These are phyloP conservation scores for Trissolcus basalis DNA, from an alignment of 1,140 invertebrate genomes.

Conservation along the genomic window DNA sequence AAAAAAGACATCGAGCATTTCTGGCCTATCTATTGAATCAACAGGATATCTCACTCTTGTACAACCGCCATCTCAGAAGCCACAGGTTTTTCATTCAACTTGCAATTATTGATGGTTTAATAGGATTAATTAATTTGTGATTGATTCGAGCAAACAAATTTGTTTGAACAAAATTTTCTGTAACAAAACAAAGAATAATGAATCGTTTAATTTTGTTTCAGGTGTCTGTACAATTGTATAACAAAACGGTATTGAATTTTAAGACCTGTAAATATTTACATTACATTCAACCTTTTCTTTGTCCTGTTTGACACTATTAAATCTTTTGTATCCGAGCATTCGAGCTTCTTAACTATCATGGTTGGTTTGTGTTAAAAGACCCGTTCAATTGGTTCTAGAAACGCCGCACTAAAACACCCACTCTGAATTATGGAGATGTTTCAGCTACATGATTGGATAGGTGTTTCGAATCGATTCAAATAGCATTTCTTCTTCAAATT, in stretches of 20 bases:
- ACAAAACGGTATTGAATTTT: background rate
- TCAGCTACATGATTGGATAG: constrained; percentile 21
- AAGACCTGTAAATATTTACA: no score
- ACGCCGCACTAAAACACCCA: constrained; percentile 8
- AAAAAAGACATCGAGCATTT: constrained; percentile 41
- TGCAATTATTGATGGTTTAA: constrained; percentile 7
- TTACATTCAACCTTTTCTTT: background rate
- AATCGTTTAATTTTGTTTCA: no score
- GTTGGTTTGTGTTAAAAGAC: constrained; percentile 11
- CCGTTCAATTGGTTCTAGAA: constrained; percentile 21
- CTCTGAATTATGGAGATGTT: constrained; percentile 19
- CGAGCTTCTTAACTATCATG: background rate
- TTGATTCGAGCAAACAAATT: no score
- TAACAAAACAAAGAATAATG: no score
- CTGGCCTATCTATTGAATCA: constrained; percentile 39
- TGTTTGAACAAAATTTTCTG: no score
- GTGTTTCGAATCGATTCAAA: constrained; percentile 41
- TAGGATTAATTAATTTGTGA: no score
- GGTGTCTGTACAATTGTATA: no score
- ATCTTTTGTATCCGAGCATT: background rate
- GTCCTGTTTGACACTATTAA: background rate
- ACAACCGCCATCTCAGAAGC: background rate
- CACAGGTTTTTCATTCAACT: constrained; percentile 7
- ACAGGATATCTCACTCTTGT: constrained; percentile 25
- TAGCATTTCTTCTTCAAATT: constrained; percentile 22